These are phyloP conservation scores for Lithophane semibrunnea DNA, from an alignment of 2,888 invertebrate species.

Conservation along the genomic window DNA sequence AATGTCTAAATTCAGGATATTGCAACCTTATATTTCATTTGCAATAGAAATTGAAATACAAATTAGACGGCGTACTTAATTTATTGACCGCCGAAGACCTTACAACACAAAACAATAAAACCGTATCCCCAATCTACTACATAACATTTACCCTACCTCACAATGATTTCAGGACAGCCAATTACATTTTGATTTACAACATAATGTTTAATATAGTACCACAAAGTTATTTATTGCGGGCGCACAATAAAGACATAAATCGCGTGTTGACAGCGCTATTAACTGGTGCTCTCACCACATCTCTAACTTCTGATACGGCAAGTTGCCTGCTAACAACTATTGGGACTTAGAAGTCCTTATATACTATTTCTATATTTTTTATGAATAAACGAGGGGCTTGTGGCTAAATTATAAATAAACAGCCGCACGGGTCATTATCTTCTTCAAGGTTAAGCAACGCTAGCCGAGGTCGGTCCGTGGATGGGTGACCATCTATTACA, in stretches of 20 bases:
- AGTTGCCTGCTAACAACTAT: slow-evolving; percentile 31
- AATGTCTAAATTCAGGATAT: not conserved
- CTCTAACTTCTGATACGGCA: slow-evolving; percentile 49
- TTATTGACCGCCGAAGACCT: not conserved
- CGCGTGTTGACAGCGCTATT: slow-evolving; percentile 75
- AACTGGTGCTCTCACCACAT: slow-evolving; percentile 62
- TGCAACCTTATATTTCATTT: too few relatives aligned
- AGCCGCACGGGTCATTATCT: too few relatives aligned
- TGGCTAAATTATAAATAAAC: not conserved
- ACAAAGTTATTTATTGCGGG: slow-evolving; percentile 76
- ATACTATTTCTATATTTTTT: slow-evolving; percentile 11
- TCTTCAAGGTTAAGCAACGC: not conserved
- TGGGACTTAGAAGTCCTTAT: slow-evolving; percentile 3
- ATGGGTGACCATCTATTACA: not conserved
- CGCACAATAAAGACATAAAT: slow-evolving; percentile 79
- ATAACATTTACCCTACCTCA: slow-evolving; percentile 57
- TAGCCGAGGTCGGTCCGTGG: not conserved
- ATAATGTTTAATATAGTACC: slow-evolving; percentile 66
- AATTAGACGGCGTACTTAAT: too few relatives aligned
- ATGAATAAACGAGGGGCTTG: too few relatives aligned
- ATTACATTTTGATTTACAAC: slow-evolving; percentile 81
- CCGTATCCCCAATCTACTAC: slow-evolving; percentile 25
- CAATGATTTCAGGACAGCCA: slow-evolving; percentile 70
- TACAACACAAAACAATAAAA: slow-evolving; percentile 29
- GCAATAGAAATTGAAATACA: too few relatives aligned